These are phyloP conservation scores for Ormyrus nitidulus DNA, from an alignment of 2,888 invertebrate species.

Conservation along the genomic window DNA sequence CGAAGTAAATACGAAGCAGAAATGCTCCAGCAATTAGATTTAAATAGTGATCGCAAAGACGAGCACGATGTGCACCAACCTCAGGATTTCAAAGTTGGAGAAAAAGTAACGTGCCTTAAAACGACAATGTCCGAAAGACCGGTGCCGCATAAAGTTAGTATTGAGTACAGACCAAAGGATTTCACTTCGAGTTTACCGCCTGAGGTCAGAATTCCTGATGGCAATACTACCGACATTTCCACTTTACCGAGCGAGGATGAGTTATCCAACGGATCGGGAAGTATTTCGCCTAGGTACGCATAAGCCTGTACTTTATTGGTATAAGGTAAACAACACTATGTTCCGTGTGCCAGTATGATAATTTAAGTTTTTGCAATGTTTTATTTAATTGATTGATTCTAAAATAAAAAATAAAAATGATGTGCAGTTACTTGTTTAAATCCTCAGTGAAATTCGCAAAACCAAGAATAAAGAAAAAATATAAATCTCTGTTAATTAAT, in stretches of 20 bases:
- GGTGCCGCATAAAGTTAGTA: slow-evolving; percentile 75
- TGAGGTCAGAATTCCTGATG: slow-evolving; percentile 75
- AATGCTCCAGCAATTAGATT: slow-evolving; percentile 53
- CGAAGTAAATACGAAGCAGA: slow-evolving; percentile 69
- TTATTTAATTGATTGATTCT: background rate
- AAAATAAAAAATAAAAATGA: background rate
- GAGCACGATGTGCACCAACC: slow-evolving; percentile 57
- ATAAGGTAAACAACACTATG: slow-evolving; percentile 3
- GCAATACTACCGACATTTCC: slow-evolving; percentile 76
- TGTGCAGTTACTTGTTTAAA: no score
- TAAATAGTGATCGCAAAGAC: slow-evolving; percentile 56
- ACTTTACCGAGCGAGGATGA: slow-evolving; percentile 78
- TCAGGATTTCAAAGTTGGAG: slow-evolving; percentile 76
- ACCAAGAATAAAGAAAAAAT: no score
- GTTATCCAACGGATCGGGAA: slow-evolving; percentile 78
- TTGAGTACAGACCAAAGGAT: slow-evolving; percentile 75
- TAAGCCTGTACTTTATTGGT: slow-evolving; percentile 17
- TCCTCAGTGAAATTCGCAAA: no score
- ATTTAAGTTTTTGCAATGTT: background rate
- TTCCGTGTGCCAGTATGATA: background rate
- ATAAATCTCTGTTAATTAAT: no score
- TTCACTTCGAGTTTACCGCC: slow-evolving; percentile 73
- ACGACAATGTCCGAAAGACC: slow-evolving; percentile 74
- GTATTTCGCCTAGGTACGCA: slow-evolving; percentile 75
- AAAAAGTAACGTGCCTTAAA: slow-evolving; percentile 75